Evolutionary conservation across 1,140 invertebrate genomes (phyloP).

Genomic region (Pteromalus puparum): DNA sequence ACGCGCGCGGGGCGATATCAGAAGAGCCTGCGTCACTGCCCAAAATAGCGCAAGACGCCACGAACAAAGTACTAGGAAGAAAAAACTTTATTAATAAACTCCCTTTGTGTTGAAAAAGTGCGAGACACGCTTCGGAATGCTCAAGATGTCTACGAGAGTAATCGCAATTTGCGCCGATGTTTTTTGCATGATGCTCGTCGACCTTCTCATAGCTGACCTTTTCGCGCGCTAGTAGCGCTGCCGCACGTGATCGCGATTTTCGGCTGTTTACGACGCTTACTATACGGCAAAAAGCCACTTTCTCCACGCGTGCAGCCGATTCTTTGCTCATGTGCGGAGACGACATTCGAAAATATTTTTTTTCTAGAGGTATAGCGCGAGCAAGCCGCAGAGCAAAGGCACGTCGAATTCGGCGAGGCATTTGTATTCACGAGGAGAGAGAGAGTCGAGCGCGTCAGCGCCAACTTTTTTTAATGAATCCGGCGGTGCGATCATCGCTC

Average conservation of each 20-base stretch:
- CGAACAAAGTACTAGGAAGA: no score
- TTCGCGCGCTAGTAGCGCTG: neutral
- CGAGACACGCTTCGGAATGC: no score
- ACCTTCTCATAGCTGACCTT: neutral
- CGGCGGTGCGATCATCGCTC: neutral
- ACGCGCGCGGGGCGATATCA: no score
- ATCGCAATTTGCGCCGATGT: neutral
- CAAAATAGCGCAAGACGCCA: no score
- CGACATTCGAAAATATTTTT: no score
- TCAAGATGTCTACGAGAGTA: no score
- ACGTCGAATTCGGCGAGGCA: slow-evolving; percentile 10
- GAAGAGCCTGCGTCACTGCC: no score
- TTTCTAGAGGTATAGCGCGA: no score
- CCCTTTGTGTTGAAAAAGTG: neutral
- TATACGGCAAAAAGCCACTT: no score
- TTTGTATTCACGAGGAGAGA: slow-evolving; percentile 45
- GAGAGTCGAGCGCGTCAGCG: neutral
- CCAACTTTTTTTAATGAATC: slow-evolving; percentile 27
- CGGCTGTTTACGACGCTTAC: neutral
- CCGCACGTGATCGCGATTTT: neutral
- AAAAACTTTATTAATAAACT: neutral
- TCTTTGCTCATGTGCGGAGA: no score
- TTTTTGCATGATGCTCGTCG: neutral
- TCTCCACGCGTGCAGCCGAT: no score
- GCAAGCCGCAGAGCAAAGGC: no score